Conservation (phyloP, 2,888 invertebrate species). For the Zaprionus bogoriensis region DNA sequence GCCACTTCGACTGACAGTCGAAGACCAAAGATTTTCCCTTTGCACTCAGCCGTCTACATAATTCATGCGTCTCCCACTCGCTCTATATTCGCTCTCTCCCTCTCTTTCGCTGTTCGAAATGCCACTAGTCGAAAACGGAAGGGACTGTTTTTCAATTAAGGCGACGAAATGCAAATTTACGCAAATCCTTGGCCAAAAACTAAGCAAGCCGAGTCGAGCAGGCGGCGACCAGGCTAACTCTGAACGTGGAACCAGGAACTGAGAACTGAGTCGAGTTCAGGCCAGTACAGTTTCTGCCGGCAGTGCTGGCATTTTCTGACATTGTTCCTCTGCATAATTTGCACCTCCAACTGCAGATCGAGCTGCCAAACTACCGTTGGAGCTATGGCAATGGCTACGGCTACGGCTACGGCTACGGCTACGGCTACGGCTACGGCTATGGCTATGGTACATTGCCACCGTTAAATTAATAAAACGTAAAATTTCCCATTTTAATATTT, state of each 20-base stretch:
- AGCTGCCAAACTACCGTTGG: constrained; percentile 64
- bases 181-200: constrained; percentile 73
- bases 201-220: no score
- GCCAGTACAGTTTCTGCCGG: constrained; percentile 43
- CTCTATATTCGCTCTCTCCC: no score
- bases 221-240: background rate
- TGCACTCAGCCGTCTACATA: constrained; percentile 48
- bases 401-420: background rate
- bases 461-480: constrained; percentile 79
- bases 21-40: constrained; percentile 6
- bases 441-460: constrained; percentile 50
- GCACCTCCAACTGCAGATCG: constrained; percentile 51
- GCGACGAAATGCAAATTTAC: constrained; percentile 72
- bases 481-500: constrained; percentile 79
- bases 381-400: constrained; percentile 8
- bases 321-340: constrained; percentile 65
- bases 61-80: constrained; percentile 75
- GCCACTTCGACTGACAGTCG: no score
- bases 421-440: background rate
- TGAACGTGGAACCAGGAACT: no score
- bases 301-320: constrained; percentile 57
- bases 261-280: background rate
- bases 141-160: constrained; percentile 68
- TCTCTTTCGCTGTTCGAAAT: no score
- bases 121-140: constrained; percentile 52